Evolutionary conservation across 2,797 vertebrate genomes (phyloP).

Genomic region (Lycodopsis pacificus): DNA sequence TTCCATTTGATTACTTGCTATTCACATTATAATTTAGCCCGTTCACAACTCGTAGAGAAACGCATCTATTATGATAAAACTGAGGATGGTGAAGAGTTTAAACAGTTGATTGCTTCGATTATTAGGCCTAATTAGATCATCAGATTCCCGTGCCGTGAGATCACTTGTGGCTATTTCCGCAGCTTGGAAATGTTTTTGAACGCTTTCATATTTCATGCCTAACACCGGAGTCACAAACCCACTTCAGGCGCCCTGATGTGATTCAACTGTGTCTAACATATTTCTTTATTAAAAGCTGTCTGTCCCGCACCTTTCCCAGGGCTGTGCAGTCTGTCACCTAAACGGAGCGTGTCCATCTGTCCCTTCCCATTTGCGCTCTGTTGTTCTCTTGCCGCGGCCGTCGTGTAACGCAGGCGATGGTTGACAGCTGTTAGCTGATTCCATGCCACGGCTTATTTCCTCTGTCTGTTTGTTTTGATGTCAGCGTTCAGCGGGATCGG

Average conservation of each 20-base stretch:
- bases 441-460: conserved; percentile 78
- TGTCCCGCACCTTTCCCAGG: conserved; percentile 70
- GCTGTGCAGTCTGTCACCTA: conserved; percentile 72
- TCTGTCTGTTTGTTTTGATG: conserved; percentile 81
- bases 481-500: conserved; percentile 66
- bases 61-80: conserved; percentile 51
- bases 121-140: conserved; percentile 61
- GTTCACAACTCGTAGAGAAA: conserved; percentile 44
- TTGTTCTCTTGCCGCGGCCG: conserved; percentile 57
- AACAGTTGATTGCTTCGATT: conserved; percentile 60
- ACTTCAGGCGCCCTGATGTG: conserved; percentile 46
- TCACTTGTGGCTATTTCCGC: conserved; percentile 24
- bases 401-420: conserved; percentile 64
- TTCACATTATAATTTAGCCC: conserved; percentile 53
- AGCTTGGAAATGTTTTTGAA: conserved; percentile 29
- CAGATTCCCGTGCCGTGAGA: conserved; percentile 38
- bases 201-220: conserved; percentile 45
- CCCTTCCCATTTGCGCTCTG: conserved; percentile 67
- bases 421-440: conserved; percentile 82
- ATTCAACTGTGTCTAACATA: conserved; percentile 58
- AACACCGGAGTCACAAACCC: conserved; percentile 21
- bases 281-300: conserved; percentile 68
- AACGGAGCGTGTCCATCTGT: conserved; percentile 74
- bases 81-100: conserved; percentile 47
- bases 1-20: conserved; percentile 61